Evolutionary conservation across 2,797 vertebrate genomes (phyloP).

Genomic region (Momotus momota): DNA sequence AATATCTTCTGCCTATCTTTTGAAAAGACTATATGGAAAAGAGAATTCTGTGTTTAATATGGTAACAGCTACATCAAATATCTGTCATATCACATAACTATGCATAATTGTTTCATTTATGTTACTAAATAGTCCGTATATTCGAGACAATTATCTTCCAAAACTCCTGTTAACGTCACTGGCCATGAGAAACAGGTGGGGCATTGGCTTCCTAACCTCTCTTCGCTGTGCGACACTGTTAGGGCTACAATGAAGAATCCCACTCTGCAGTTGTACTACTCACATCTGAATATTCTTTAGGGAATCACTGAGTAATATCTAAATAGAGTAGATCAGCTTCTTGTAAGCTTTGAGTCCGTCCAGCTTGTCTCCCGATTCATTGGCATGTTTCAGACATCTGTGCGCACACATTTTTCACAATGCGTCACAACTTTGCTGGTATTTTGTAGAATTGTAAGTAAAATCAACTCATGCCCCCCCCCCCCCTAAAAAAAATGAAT

Average conservation of each 20-base stretch:
- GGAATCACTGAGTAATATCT: background rate
- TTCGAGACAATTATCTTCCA: background rate
- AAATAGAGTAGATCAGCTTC: background rate
- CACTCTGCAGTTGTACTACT: background rate
- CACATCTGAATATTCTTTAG: background rate
- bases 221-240: background rate
- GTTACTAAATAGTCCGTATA: background rate
- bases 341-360: background rate
- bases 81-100: background rate
- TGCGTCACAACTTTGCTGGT: background rate
- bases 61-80: background rate
- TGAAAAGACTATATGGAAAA: background rate
- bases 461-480: background rate
- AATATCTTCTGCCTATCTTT: background rate
- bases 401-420: accelerated
- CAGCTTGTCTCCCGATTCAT: background rate
- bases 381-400: background rate
- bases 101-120: background rate
- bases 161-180: background rate
- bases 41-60: background rate
- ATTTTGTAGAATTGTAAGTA: background rate
- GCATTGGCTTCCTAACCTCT: background rate
- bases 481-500: too few relatives aligned
- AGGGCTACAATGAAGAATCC: background rate
- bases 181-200: background rate